Base-by-base conservation (phyloP, 2,797 vertebrate genomes). In the Neosilurus mollespiculum region DNA sequence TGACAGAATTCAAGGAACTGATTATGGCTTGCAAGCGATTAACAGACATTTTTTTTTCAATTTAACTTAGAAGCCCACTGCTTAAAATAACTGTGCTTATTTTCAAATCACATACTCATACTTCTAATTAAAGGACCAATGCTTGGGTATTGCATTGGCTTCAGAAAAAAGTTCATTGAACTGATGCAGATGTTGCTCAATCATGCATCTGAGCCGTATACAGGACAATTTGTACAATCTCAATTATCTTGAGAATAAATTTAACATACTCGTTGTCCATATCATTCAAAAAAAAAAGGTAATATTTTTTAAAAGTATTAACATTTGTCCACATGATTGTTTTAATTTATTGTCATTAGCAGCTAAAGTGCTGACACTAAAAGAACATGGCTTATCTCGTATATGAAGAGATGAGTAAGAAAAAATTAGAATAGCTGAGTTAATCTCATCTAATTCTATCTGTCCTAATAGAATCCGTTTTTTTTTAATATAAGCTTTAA, bases 301-400 rank as follows among this genome's bases (percentile, higher is more conserved):
- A 81, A 43, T 11, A 85, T 30, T 30, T 37, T 84, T 84, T 11
- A 81, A 75, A 20, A 75, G n/a, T 54, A 75, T 62, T 20, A 84
- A 20, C 59, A 73, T 80, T 54, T 84, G 83, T 20, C 59, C 78
- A 71, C 51, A 75, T n/a, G 82, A 64, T 37, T 84, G 82, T 72
- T 84, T 80, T 11, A 72, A 34, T 71, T 84, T 84, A 51, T 79
- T 84, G 15, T 80, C 83, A 80, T 61, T 80, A 59, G 56, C 53
- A 51, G 67, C 22, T 37, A 81, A 81, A 18, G 77, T 81, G 49
- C 10, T 73, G 24, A 64, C 56, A 62, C 66, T 84, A 26, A 84
- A 62, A 16, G 69, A 26, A 34, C 67, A 80, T 2, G 66, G 79
- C 61, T 70, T 70, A 15, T 70, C 30, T 5, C 20, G n/a, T n/a